Conservation (phyloP, 2,888 invertebrate species). For the Agelastica alni region DNA sequence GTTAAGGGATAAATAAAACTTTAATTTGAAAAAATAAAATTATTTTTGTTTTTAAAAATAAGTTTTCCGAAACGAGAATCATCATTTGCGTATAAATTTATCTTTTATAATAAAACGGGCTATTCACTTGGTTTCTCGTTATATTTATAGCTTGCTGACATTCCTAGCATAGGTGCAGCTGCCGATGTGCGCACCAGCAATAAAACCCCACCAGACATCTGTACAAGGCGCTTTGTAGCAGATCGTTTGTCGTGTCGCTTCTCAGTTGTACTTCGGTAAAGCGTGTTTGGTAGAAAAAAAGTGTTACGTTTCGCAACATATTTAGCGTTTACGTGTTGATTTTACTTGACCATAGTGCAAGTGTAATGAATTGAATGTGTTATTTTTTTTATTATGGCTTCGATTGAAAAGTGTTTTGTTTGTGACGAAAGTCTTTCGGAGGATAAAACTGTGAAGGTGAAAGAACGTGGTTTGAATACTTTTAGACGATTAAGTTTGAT, state of each 20-base stretch:
- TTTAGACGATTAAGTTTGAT: background rate
- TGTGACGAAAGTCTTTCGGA: constrained; percentile 4
- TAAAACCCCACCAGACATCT: background rate
- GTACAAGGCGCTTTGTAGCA: background rate
- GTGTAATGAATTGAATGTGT: background rate
- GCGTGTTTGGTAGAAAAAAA: background rate
- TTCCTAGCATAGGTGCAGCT: background rate
- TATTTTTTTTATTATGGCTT: background rate
- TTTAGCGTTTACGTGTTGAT: background rate
- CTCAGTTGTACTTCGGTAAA: background rate
- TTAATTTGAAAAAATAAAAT: too few relatives aligned
- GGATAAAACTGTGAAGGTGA: too few relatives aligned
- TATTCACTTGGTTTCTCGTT: background rate
- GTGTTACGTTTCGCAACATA: background rate
- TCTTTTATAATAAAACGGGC: background rate
- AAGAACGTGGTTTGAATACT: background rate
- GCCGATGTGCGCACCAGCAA: background rate
- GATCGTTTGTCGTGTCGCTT: background rate
- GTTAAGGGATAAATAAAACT: too few relatives aligned
- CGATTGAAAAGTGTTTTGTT: background rate
- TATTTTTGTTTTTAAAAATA: too few relatives aligned
- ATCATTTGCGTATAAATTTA: background rate
- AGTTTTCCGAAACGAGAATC: too few relatives aligned
- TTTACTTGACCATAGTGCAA: background rate
- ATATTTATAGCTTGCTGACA: background rate